A percentile compares a stretch with the other conserved stretches of the same genome.
These are phyloP conservation scores for Nasonia longicornis DNA, from an alignment of 1,140 invertebrate genomes.

Conservation along the genomic window DNA sequence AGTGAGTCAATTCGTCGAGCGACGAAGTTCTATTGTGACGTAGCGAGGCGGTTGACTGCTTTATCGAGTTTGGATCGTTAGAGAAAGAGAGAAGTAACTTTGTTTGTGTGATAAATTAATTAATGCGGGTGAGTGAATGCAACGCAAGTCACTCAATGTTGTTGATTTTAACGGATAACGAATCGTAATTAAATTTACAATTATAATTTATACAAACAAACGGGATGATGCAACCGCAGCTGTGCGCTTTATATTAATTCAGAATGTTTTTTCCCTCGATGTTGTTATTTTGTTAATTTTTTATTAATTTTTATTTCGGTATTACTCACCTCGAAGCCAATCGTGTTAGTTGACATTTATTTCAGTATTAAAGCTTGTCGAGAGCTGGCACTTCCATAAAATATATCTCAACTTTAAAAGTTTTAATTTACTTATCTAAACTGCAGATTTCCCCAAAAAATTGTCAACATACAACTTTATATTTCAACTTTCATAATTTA, in stretches of 20 bases:
- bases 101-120: background rate
- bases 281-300: background rate
- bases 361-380: background rate
- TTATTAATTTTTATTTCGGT: background rate
- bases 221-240: too few species aligned
- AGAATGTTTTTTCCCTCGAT: too few species aligned
- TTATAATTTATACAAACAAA: background rate
- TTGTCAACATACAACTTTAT: too few species aligned
- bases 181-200: background rate
- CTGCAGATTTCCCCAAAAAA: too few species aligned
- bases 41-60: too few species aligned
- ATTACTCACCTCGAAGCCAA: too few species aligned
- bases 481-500: too few species aligned
- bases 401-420: too few species aligned
- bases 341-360: background rate
- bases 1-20: background rate
- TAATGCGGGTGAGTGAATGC: background rate
- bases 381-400: too few species aligned
- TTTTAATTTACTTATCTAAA: too few species aligned
- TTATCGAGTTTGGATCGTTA: background rate
- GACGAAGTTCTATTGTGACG: background rate
- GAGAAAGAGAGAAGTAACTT: background rate
- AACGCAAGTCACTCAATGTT: background rate
- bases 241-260: too few species aligned
- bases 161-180: background rate